Evolutionary conservation across 2,113 vertebrate species (phyloP).

Genomic region (Mungos mungo): DNA sequence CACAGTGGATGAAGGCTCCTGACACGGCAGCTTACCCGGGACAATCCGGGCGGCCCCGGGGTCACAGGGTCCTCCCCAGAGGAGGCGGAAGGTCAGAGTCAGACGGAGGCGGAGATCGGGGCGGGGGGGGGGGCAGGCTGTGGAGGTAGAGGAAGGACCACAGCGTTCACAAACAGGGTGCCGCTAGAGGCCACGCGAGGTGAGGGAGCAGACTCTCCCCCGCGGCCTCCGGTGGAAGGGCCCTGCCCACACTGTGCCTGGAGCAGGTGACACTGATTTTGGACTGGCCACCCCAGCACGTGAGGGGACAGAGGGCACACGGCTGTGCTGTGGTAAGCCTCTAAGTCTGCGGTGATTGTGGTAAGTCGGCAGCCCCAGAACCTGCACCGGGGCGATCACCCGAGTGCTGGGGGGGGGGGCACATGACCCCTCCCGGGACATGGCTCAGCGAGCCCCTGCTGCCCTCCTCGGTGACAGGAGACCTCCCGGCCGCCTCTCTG

Average conservation of each 20-base stretch:
- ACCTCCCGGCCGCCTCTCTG: neutral
- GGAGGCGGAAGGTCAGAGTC: neutral
- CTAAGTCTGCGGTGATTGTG: neutral
- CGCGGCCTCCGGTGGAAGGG: neutral
- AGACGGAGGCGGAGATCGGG: neutral
- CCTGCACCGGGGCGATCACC: no score
- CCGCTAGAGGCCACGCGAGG: neutral
- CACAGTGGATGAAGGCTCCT: neutral
- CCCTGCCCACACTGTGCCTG: neutral
- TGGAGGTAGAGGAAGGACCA: neutral
- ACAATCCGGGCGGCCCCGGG: neutral
- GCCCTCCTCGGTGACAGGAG: neutral
- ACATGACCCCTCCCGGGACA: neutral
- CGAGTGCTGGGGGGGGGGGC: neutral
- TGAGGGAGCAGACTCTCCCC: neutral
- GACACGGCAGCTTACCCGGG: neutral
- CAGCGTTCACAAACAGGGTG: accelerated
- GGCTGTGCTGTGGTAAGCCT: neutral
- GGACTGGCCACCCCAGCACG: neutral
- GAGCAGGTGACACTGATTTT: neutral
- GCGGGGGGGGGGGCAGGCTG: accelerated
- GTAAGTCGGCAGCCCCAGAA: no score
- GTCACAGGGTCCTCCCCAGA: neutral
- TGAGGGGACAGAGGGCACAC: no score
- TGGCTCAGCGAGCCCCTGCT: neutral